These are phyloP conservation scores for Psettodes erumei DNA, from an alignment of 2,113 vertebrate genomes.

Conservation along the genomic window DNA sequence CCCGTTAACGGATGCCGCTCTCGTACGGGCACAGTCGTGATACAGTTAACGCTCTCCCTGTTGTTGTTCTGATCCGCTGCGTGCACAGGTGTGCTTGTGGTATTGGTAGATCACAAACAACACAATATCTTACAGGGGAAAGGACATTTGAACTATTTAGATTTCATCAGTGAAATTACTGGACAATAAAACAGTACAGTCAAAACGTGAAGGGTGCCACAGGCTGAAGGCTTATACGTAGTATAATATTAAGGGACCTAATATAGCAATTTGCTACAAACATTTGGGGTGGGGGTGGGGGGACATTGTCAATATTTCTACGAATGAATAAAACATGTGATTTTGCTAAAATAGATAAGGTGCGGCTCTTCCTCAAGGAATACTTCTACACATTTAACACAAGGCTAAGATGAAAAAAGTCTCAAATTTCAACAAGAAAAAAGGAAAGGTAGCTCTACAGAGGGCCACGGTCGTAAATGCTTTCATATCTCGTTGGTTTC, in stretches of 20 bases:
- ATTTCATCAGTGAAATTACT: slow-evolving; percentile 46
- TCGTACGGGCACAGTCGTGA: slow-evolving; percentile 23
- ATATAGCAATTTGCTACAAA: slow-evolving; percentile 83
- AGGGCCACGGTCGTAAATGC: slow-evolving; percentile 61
- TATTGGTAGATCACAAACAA: slow-evolving; percentile 22
- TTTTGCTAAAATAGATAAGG: slow-evolving; percentile 80
- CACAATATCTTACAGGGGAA: neutral
- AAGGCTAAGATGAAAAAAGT: slow-evolving; percentile 63
- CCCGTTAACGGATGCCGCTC: slow-evolving; percentile 10
- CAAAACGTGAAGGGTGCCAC: slow-evolving; percentile 64
- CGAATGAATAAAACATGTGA: slow-evolving; percentile 55
- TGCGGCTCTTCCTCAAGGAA: slow-evolving; percentile 80
- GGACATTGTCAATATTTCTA: slow-evolving; percentile 54
- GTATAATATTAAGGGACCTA: slow-evolving; percentile 75
- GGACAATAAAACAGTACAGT: slow-evolving; percentile 48
- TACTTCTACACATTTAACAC: slow-evolving; percentile 78
- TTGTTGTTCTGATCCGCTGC: slow-evolving; percentile 6
- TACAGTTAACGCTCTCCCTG: slow-evolving; percentile 28
- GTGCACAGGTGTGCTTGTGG: slow-evolving; percentile 8
- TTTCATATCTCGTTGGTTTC: slow-evolving; percentile 35
- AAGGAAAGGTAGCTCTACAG: slow-evolving; percentile 52
- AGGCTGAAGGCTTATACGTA: slow-evolving; percentile 76
- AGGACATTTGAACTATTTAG: slow-evolving; percentile 6
- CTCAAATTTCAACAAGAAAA: slow-evolving; percentile 41
- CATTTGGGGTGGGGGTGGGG: too few species aligned